Evolutionary conservation across 2,113 vertebrate genomes (phyloP), one percentile per base, ranked within the genome.

Genomic region (Vidua chalybeata): DNA sequence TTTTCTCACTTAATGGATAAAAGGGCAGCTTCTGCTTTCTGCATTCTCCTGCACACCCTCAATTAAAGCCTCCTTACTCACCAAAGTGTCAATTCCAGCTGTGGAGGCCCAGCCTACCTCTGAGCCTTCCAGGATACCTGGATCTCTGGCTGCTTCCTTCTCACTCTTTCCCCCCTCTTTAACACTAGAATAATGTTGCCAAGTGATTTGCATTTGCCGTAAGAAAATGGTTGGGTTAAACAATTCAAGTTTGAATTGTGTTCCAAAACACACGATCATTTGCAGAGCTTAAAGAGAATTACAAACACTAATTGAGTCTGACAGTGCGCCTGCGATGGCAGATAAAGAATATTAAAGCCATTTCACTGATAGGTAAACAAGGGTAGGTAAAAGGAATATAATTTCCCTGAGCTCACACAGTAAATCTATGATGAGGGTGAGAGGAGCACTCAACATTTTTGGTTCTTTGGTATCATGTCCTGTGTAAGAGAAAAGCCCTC

Each of bases 281-380:
- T 95, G 81, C 81, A 66, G 91, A 94, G 89, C 87, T 93, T 89
- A 82, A 82, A 62, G 93, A 79, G 93, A 96, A 95, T 95, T 93
- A 84, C 78, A 89, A 87, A 78, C 89, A 49, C 81, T 93, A 94
- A 95, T 94, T 87, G 94, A 83, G 72, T 66, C 85, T 93, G 88
- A 95, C 77, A 82, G 84, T 20, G 71, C 0, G 5, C 20, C 1
- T 84, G 89, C 5, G 93, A 94, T 95, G 73, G 77, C 77, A 89
- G 91, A 94, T 93, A 94, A 82, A 54, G 84, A 89, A 89, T 82
- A 94, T 94, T 94, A 89, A 95, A 96, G 84, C 77, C 71, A 66
- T 89, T 94, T 78, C 56, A 61, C 74, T 89, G 58, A 87, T 54
- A 91, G 93, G 93, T 94, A 93, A 96, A 92, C 73, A 94, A 64